A percentile compares a stretch with the other conserved stretches of the same genome.
phyloP scores from a whole-genome alignment of 2,113 vertebrate species.

The Anarhynchus alexandrinus region DNA sequence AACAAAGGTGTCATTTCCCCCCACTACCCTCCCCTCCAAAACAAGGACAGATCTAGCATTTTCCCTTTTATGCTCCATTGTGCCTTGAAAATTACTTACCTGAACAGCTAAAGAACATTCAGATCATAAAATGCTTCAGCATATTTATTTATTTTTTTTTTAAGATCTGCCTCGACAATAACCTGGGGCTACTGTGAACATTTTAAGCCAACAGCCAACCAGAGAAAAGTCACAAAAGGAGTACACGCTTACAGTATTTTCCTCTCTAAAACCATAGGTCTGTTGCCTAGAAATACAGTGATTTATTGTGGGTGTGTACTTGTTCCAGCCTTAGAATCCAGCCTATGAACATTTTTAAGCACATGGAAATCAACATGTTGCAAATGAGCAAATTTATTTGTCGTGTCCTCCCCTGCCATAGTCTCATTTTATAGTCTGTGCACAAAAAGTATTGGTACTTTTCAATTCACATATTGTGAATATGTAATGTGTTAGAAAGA shows the following conservation, averaged over 20 bases:
- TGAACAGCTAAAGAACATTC: constrained; percentile 51
- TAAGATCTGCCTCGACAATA: constrained; percentile 17
- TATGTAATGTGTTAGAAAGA: background rate
- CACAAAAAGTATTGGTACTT: constrained; percentile 77
- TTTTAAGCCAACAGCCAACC: background rate
- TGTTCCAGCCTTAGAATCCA: constrained; percentile 55
- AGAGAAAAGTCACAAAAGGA: background rate
- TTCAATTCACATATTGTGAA: constrained; percentile 44
- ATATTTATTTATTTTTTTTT: background rate
- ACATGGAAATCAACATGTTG: constrained; percentile 57
- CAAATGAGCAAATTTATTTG: constrained; percentile 54
- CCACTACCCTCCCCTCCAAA: background rate
- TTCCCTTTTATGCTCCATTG: constrained; percentile 48
- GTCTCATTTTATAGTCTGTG: constrained; percentile 39
- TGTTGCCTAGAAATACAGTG: background rate
- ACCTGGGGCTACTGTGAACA: background rate
- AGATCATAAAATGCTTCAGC: constrained; percentile 22
- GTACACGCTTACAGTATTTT: background rate
- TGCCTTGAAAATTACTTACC: constrained; percentile 73
- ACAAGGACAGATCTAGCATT: constrained; percentile 16
- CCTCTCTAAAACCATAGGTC: background rate
- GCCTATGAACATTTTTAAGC: constrained; percentile 72
- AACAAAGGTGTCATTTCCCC: background rate
- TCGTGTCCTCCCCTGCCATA: background rate
- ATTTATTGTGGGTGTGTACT: constrained; percentile 30